A percentile compares a stretch with the other conserved stretches of the same genome.
phyloP scores from a whole-genome alignment of 2,888 invertebrate genomes.

The Amiota minor region DNA sequence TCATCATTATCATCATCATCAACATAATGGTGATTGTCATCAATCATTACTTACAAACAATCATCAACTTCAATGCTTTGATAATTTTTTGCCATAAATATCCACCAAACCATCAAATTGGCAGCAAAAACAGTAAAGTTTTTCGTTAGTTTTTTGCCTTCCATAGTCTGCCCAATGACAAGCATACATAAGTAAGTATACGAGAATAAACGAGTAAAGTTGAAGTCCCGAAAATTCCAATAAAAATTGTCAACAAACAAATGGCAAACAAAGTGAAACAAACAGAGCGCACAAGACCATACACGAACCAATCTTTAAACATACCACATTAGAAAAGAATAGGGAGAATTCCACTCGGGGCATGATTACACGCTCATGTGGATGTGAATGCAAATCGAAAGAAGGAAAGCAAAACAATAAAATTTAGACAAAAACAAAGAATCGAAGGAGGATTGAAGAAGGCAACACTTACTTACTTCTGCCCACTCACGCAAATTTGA shows the following conservation, averaged over 20 bases:
- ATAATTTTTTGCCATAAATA: neutral
- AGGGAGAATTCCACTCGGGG: neutral
- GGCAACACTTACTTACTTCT: no score
- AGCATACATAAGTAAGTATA: neutral
- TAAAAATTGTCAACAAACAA: constrained; percentile 8
- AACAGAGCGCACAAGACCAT: neutral
- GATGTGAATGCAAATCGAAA: neutral
- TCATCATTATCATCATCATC: no score
- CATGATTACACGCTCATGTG: neutral
- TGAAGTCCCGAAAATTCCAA: neutral
- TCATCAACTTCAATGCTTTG: neutral
- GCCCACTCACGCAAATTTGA: neutral
- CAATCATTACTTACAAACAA: neutral
- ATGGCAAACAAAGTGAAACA: neutral
- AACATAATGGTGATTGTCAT: no score
- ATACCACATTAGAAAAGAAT: neutral
- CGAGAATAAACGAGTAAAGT: neutral
- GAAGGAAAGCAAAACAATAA: neutral
- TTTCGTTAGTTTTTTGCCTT: neutral
- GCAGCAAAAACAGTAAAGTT: neutral
- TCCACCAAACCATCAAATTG: neutral
- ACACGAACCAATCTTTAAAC: neutral
- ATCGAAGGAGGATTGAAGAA: neutral
- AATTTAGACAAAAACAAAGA: neutral
- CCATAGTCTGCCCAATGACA: neutral